Base-by-base conservation (phyloP, 2,113 vertebrate species). In the Morone saxatilis region DNA sequence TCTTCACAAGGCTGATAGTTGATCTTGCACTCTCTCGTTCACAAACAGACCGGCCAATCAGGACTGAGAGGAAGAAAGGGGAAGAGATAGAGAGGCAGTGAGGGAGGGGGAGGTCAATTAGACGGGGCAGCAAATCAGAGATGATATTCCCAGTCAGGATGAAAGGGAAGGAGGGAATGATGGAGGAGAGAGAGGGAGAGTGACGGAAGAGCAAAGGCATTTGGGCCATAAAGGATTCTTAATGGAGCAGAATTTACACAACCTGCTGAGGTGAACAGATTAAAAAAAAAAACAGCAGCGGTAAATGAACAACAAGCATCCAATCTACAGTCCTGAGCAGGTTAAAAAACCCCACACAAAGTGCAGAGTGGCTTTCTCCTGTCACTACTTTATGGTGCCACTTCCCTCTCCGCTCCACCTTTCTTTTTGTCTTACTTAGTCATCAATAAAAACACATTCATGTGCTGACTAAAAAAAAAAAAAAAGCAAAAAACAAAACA, bases 221-320 rank as follows among this genome's bases (percentile, higher is more conserved):
- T 47, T 54, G 70, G 56, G 51, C 80, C 69, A 80, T 91, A 81
- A 91, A 90, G 36, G 76, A 82, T 91, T 81, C 54, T 89, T 93
- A 94, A 95, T 93, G 91, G 85, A 89, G 92, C 92, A 93, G 89
- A 94, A 94, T 94, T 94, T 92, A 93, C 88, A 90, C 90, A 84
- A 66, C 65, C 84, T 70, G 86, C 92, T 92, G 93, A 92, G 74
- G 83, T 86, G 86, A 88, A 91, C 81, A 86, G 88, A 93, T 92
- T 83, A 91, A 91, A 92, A 83, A 50, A 48, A 83, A 73, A 87
- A 81, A 48, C 53, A 78, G 72, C 74, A 61, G 70, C 51, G 9
- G 48, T 74, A 83, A 87, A 83, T 85, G 87, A 89, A 91, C 76
- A 89, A 86, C 87, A 84, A 85, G 70, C 70, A 13, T 65, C 76